Evolutionary conservation across 2,797 vertebrate genomes (phyloP), one percentile per base, ranked within the genome.

Genomic region (Enoplosus armatus): DNA sequence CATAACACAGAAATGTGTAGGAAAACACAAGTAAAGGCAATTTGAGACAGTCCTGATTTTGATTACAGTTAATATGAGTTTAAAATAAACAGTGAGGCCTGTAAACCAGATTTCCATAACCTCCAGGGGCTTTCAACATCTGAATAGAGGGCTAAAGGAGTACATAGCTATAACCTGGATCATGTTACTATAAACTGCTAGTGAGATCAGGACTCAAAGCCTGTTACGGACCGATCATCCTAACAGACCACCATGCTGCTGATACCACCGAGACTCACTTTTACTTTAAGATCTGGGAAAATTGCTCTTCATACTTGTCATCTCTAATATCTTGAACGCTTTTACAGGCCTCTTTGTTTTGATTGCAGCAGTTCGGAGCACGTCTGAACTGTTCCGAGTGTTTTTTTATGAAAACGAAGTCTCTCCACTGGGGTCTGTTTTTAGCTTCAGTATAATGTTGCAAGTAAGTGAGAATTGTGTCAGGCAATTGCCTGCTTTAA

Each of bases 61-160:
- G 72, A 90, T 92, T 91, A 90, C 48, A 81, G 56, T 81, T 85
- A 75, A 86, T 87, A 79, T 72, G 61, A 72, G 63, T 80, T 81
- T 56, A 88, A 84, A 86, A 89, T 85, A 86, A 90, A 90, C 82
- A 84, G 66, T 22, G 50, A 54, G 68, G 72, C 53, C 72, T 75
- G 82, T 82, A 78, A 85, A 83, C 48, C 73, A 81, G 77, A 82
- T 83, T 88, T 87, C 80, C 60, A 79, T 83, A 77, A 86, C 72
- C 83, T 84, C 81, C 67, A 47, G 71, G 75, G 81, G 79, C 62
- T 84, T 91, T 89, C 67, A 78, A 84, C 74, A 80, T 86, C 81
- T 75, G 66, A 84, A 77, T 58, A 48, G 56, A 75, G 48, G 70
- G 15, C 80, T 83, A 72, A 76, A 81, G 60, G 65, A 85, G 79